Conservation (phyloP, 2,797 vertebrate species). For the Schizopygopsis malacanthus region DNA sequence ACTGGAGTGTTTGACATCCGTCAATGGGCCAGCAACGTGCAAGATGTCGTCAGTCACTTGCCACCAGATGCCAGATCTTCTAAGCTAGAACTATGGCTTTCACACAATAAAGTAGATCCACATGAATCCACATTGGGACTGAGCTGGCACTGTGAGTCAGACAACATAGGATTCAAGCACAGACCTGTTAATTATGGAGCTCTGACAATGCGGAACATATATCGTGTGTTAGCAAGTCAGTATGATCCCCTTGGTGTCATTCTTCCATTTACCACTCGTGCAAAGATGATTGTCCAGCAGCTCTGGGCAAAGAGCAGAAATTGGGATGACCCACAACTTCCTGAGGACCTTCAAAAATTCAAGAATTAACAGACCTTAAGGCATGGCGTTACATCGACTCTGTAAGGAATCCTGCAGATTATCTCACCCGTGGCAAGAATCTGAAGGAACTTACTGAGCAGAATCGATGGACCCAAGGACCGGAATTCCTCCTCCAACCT, state of each 20-base stretch:
- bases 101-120: not conserved
- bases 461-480: not conserved
- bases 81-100: too few species aligned
- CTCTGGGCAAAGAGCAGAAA: conserved; percentile 31
- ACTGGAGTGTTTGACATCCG: too few species aligned
- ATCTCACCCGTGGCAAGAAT: not conserved
- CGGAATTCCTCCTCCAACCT: not conserved
- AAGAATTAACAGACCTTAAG: not conserved
- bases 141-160: conserved; percentile 42
- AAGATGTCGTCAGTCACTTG: too few species aligned
- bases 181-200: not conserved
- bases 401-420: not conserved
- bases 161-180: conserved; percentile 21
- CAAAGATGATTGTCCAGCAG: conserved; percentile 49
- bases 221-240: not conserved
- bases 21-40: too few species aligned
- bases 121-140: conserved; percentile 37
- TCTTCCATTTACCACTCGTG: conserved; percentile 32
- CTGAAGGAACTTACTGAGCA: not conserved
- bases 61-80: too few species aligned
- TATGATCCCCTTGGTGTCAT: conserved; percentile 54
- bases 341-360: not conserved
- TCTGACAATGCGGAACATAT: conserved; percentile 2
- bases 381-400: not conserved
- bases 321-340: conserved; percentile 46